These are phyloP conservation scores for Cyphomyrmex costatus DNA, from an alignment of 1,140 invertebrate species.

Conservation along the genomic window DNA sequence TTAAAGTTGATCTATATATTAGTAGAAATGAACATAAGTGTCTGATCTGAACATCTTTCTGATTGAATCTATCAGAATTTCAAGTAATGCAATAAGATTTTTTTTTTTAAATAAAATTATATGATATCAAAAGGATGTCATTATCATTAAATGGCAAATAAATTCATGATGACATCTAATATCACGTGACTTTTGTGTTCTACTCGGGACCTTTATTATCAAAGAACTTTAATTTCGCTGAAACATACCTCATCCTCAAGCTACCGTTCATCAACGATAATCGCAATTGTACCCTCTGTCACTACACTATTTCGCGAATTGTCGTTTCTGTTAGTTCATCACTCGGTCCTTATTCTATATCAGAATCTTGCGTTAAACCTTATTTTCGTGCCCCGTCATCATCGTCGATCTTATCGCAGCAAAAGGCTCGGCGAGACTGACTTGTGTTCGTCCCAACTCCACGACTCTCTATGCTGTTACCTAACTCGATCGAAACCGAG, in stretches of 20 bases:
- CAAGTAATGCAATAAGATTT: too few relatives aligned
- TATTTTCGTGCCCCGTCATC: neutral
- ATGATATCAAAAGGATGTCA: too few relatives aligned
- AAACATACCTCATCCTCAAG: slow-evolving; percentile 35
- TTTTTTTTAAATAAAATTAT: too few relatives aligned
- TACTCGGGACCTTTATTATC: neutral
- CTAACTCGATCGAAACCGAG: slow-evolving; percentile 58
- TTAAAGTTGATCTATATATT: too few relatives aligned
- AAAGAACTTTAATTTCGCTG: neutral
- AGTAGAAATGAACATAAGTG: too few relatives aligned
- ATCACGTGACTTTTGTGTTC: too few relatives aligned
- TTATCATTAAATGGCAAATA: too few relatives aligned
- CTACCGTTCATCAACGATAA: neutral
- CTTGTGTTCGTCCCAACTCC: slow-evolving; percentile 37
- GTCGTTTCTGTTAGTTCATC: neutral
- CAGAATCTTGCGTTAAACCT: neutral
- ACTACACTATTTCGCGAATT: slow-evolving; percentile 57
- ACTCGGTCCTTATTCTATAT: slow-evolving; percentile 16
- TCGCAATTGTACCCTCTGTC: neutral
- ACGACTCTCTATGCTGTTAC: slow-evolving; percentile 57
- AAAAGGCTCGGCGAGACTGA: slow-evolving; percentile 62
- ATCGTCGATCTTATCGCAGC: slow-evolving; percentile 49
- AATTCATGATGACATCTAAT: too few relatives aligned
- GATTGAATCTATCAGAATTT: too few relatives aligned
- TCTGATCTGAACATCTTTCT: too few relatives aligned